Evolutionary conservation across 2,888 invertebrate species (phyloP).

Genomic region (Patella depressa): DNA sequence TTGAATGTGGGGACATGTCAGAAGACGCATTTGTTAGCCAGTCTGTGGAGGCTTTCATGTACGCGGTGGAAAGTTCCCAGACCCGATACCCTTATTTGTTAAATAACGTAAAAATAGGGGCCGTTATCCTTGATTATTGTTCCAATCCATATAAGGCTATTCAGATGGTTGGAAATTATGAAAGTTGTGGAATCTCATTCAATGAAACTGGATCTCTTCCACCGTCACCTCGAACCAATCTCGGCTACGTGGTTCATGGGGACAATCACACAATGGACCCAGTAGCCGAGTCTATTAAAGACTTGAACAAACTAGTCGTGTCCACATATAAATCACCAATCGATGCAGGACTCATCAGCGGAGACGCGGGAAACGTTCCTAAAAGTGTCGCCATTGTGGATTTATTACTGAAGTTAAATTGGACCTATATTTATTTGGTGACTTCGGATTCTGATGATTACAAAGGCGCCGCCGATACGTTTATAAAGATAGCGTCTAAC

Average conservation of each 20-base stretch:
- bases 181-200: slow-evolving; percentile 46
- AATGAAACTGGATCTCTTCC: not conserved
- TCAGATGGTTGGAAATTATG: slow-evolving; percentile 50
- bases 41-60: slow-evolving; percentile 51
- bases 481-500: slow-evolving; percentile 33
- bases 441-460: slow-evolving; percentile 35
- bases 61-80: slow-evolving; percentile 46
- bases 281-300: not conserved
- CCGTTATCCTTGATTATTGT: slow-evolving; percentile 54
- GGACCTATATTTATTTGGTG: slow-evolving; percentile 48
- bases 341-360: not conserved
- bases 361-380: not conserved
- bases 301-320: slow-evolving; percentile 12
- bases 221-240: slow-evolving; percentile 31
- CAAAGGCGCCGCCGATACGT: slow-evolving; percentile 25
- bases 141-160: slow-evolving; percentile 38
- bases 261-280: not conserved
- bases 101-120: slow-evolving; percentile 45
- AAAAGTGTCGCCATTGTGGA: slow-evolving; percentile 36
- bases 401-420: slow-evolving; percentile 39
- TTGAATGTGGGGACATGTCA: slow-evolving; percentile 41
- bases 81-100: slow-evolving; percentile 44
- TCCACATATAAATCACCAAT: slow-evolving; percentile 11
- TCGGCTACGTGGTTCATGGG: slow-evolving; percentile 41
- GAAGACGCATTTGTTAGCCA: slow-evolving; percentile 36